phyloP scores from a whole-genome alignment of 1,140 invertebrate genomes.

The Subanguina moxae region DNA sequence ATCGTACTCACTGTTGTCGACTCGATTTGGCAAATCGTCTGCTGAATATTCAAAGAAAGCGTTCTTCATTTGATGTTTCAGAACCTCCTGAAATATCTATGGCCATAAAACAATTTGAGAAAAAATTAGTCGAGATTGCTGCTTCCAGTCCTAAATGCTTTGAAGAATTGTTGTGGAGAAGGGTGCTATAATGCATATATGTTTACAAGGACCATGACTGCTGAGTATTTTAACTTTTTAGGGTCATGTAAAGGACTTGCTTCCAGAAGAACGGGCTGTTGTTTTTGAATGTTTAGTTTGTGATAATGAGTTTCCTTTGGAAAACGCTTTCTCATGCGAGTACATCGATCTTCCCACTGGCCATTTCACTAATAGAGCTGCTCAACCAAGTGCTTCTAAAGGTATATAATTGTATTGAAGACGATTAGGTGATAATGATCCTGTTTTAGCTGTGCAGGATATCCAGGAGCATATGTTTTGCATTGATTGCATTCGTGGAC shows the following conservation, averaged over 20 bases:
- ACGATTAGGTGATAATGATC: not conserved
- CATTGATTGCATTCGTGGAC: slow-evolving; percentile 5
- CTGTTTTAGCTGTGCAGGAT: not conserved
- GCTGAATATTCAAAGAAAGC: not conserved
- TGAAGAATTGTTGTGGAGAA: not conserved
- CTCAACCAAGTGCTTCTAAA: not conserved
- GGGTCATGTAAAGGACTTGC: not conserved
- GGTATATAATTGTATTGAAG: not conserved
- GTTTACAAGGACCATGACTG: not conserved
- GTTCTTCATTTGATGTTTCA: not conserved
- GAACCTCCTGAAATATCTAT: not conserved
- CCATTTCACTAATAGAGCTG: too few species aligned
- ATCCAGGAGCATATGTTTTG: slow-evolving; percentile 8
- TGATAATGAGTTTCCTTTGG: not conserved
- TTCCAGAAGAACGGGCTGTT: not conserved
- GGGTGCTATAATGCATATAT: not conserved
- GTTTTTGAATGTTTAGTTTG: not conserved
- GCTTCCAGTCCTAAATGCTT: not conserved
- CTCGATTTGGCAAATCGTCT: not conserved
- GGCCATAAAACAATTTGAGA: not conserved
- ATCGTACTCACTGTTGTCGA: not conserved
- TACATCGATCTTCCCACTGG: not conserved
- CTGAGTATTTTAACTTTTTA: not conserved
- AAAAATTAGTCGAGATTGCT: not conserved
- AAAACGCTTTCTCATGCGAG: not conserved